phyloP scores from a whole-genome alignment of 2,797 vertebrate species.

The Otolemur crassicaudatus region DNA sequence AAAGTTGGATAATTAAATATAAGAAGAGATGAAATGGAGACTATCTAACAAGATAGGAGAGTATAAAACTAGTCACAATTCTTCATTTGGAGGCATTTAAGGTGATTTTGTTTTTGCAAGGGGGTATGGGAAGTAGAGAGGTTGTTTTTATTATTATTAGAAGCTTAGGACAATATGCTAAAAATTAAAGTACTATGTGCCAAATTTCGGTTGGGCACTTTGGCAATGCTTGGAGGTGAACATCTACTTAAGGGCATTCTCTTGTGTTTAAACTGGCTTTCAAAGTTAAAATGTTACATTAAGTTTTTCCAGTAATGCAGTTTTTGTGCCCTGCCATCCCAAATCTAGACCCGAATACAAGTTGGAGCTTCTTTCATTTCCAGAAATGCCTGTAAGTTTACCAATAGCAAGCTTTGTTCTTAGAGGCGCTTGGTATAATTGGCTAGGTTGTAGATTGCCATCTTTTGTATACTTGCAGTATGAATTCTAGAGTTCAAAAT shows the following conservation, averaged over 20 bases:
- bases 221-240: neutral
- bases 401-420: neutral
- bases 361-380: neutral
- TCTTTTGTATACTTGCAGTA: neutral
- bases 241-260: neutral
- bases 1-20: neutral
- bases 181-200: neutral
- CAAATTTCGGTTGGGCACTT: neutral
- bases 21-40: neutral
- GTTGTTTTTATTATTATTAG: neutral
- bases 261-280: neutral
- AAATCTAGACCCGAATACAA: neutral
- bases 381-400: neutral
- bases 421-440: neutral
- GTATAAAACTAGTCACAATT: neutral
- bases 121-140: neutral
- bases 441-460: neutral
- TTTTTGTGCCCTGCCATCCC: neutral
- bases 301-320: neutral
- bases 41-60: neutral
- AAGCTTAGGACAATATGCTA: neutral
- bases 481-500: slow-evolving; percentile 1
- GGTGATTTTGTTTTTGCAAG: neutral
- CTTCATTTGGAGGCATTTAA: neutral
- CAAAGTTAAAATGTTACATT: neutral